Conservation (phyloP, 2,797 vertebrate genomes). For the Agapornis canus region DNA sequence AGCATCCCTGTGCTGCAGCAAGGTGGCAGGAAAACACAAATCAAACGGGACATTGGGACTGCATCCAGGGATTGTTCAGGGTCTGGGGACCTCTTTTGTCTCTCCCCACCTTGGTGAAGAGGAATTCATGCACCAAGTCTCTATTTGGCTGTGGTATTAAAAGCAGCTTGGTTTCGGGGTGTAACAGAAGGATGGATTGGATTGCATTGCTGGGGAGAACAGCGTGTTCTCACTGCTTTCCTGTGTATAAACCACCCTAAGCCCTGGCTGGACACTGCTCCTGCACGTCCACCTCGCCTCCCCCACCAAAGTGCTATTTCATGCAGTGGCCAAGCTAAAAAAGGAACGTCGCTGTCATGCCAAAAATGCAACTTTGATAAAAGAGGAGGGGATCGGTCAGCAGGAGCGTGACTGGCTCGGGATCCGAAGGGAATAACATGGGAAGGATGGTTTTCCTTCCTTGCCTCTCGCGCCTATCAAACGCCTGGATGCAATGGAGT, state of each 20-base stretch:
- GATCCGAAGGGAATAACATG: background rate
- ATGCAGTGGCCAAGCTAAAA: slow-evolving; percentile 38
- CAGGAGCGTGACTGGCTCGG: background rate
- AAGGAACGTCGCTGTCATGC: background rate
- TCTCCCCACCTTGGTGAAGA: background rate
- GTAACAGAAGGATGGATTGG: background rate
- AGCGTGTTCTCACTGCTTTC: background rate
- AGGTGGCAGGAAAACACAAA: slow-evolving; percentile 9
- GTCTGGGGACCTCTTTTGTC: background rate
- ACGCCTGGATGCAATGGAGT: rapidly evolving
- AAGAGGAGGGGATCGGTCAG: background rate
- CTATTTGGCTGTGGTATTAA: rapidly evolving
- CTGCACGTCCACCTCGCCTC: slow-evolving; percentile 19
- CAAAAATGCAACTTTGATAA: slow-evolving; percentile 45
- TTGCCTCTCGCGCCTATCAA: background rate
- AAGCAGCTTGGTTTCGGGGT: background rate
- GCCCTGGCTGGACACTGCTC: background rate
- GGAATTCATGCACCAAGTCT: rapidly evolving
- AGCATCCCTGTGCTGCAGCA: background rate
- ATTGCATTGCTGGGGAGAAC: background rate
- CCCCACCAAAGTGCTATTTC: background rate
- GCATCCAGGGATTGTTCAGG: background rate
- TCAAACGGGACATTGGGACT: rapidly evolving
- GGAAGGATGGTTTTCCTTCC: background rate
- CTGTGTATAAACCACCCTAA: background rate